Base-by-base conservation (phyloP, 2,888 invertebrate genomes). In the Acleris sparsana region DNA sequence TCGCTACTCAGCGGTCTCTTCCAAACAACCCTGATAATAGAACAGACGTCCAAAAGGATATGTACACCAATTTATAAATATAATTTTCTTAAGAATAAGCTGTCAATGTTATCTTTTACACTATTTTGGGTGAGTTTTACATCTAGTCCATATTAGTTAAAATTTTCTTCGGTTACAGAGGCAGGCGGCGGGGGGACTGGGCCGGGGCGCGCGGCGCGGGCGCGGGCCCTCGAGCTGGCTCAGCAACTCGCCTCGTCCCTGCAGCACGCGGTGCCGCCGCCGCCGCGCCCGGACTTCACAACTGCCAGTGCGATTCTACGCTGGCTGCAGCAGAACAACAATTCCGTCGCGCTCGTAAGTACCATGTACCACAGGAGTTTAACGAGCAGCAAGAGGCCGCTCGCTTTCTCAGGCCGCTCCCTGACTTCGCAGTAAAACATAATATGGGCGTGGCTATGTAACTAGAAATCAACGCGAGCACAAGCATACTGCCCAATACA, bases 221-320 rank as follows among this genome's bases (percentile, higher is more conserved):
- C 89, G 18, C 91, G 94, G 0, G 93, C 94, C 1, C 86, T 94
- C 52, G 95, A 95, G 74, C 93, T 95, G 69, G 94, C 95, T 0
- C 94, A 93, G 84, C 94, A 94, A 82, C 92, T 96, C 62, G 94
- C 94, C 53, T 89, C 93, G 20, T 94, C 94, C 2, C 93, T 96
- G 68, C 95, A 95, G 85, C 94, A 94, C 76, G 93, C 94, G 22
- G 92, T 95, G 44, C 93, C 94, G 53, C 94, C 94, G 56, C 95
- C 95, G 5, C 94, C 95, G 18, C 89, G 94, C 9, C 95, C 95
- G 0, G 96, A 95, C 83, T 93, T 94, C 78, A 93, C 94, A 75
- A 94, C 95, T 59, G 93, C 93, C 72, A 94, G 95, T 82, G 93
- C 94, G 69, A 94, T 96, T 70, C 83, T 95, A 64, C 92, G 94